These are phyloP conservation scores for Eira barbara DNA, from an alignment of 2,113 vertebrate genomes.

Conservation along the genomic window DNA sequence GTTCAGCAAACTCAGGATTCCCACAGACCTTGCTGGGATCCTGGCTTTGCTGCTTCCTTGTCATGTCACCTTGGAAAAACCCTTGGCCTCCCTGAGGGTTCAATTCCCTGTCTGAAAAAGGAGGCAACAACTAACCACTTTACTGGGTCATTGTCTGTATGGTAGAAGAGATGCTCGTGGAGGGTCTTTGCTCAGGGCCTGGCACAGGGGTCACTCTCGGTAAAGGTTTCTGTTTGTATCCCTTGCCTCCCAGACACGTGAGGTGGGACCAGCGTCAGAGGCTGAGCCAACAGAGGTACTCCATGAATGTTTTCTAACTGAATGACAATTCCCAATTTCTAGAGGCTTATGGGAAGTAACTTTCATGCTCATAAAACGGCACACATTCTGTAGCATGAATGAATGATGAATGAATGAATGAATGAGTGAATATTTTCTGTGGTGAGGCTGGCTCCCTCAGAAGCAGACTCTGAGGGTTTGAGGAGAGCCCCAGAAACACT, in stretches of 20 bases:
- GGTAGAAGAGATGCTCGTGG: background rate
- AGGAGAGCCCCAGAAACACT: background rate
- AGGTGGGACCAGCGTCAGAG: background rate
- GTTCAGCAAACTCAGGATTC: background rate
- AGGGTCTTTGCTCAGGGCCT: background rate
- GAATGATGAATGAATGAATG: background rate
- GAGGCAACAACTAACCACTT: background rate
- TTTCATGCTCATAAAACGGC: background rate
- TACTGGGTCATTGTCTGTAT: background rate
- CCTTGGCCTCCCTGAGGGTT: background rate
- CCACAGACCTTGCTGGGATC: background rate
- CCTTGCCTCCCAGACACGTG: background rate
- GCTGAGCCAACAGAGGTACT: background rate
- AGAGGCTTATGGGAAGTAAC: background rate
- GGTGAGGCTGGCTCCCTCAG: background rate
- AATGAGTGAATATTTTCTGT: background rate
- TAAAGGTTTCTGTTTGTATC: background rate
- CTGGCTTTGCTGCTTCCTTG: background rate
- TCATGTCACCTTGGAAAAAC: background rate
- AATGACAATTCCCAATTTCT: background rate
- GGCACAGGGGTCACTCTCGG: rapidly evolving
- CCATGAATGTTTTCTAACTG: background rate
- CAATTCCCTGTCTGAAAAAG: background rate
- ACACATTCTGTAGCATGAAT: background rate
- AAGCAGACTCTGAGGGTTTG: background rate